A percentile compares a stretch with the other conserved stretches of the same genome.
These are phyloP conservation scores for Calyptommatus sinebrachiatus DNA, from an alignment of 2,113 vertebrate species.

Conservation along the genomic window DNA sequence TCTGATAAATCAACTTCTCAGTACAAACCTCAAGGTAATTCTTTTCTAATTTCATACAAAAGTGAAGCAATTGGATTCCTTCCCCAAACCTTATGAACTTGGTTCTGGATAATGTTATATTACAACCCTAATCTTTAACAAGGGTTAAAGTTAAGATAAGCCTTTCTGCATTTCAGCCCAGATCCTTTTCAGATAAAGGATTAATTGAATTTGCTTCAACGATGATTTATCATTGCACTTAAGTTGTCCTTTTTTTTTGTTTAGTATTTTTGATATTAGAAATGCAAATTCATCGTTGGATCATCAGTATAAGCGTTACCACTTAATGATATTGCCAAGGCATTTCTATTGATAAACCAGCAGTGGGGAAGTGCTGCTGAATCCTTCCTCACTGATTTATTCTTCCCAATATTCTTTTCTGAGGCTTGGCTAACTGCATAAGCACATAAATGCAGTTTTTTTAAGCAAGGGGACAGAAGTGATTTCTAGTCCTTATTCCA, in stretches of 20 bases:
- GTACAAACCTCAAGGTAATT: constrained; percentile 17
- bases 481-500: background rate
- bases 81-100: background rate
- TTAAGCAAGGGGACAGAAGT: background rate
- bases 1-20: background rate
- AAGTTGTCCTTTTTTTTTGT: too few species aligned
- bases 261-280: background rate
- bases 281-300: background rate
- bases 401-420: background rate
- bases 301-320: background rate
- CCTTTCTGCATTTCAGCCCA: background rate
- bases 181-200: background rate
- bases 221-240: too few species aligned
- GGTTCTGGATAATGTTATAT: background rate
- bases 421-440: background rate
- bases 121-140: background rate
- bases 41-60: background rate
- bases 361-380: background rate
- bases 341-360: background rate
- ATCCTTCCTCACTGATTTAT: background rate
- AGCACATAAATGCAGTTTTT: too few species aligned
- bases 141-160: background rate
- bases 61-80: background rate
- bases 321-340: background rate
- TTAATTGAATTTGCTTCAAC: too few species aligned